Base-by-base conservation (phyloP, 2,888 invertebrate species). In the Erebia epiphron region DNA sequence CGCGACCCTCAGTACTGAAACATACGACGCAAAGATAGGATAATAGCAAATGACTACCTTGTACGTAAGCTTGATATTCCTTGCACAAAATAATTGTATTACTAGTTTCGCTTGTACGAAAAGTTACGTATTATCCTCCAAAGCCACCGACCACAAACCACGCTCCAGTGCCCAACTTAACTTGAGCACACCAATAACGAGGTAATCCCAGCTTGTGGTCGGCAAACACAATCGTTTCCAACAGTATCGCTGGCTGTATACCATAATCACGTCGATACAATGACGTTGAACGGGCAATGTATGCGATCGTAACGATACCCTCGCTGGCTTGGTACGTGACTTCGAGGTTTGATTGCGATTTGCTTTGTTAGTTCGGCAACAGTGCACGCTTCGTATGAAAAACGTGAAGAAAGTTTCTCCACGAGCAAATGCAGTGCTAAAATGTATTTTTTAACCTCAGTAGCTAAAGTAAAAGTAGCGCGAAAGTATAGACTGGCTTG, bases 311-410 rank as follows among this genome's bases (percentile, higher is more conserved):
- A 26, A 13, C 43, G 58, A 71, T 70, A 65, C 65, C 57, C 62
- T 49, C 67, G 58, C 63, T 57, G 63, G 49, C 35, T 21, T 58
- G 13, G 35, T 63, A 71, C 70, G 70, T 70, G 62, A 71, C 60
- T 61, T 21, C 46, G 60, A 56, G 64, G 46, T 68, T 65, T 35
- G 41, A 58, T 63, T 67, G 63, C 67, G 35, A 54, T 64, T 60
- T 46, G 52, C 56, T 64, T 68, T 67, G 67, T 71, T 64, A 50
- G 58, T 49, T 64, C 41, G 58, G 46, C 26, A 49, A 5, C 21
- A 18, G 26, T 43, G 70, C 50, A 58, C 41, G 54, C 9, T 58
- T 50, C n/a, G 21, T 35, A 58, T 5, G 9, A 43, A 58, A n/a
- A 43, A n/a, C 18, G 13, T 64, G 10, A 21, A 64, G 52, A 68